These are phyloP conservation scores for Falco punctatus DNA, from an alignment of 2,113 vertebrate species.

Conservation along the genomic window DNA sequence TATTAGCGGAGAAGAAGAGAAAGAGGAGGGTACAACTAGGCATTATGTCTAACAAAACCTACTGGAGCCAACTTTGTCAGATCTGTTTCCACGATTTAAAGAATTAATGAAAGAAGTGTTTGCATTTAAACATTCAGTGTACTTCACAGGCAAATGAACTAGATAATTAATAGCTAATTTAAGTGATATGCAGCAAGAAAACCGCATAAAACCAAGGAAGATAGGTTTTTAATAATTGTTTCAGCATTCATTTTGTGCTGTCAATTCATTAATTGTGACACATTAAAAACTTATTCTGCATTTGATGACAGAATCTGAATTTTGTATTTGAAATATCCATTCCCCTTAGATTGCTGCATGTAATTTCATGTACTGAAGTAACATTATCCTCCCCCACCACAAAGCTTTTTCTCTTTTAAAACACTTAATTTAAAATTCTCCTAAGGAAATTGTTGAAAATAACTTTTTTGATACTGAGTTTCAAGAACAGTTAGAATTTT, in stretches of 20 bases:
- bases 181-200: background rate
- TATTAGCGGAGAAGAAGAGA: background rate
- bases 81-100: background rate
- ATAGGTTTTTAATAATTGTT: background rate
- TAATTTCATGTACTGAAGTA: background rate
- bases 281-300: background rate
- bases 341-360: background rate
- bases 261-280: background rate
- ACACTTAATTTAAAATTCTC: background rate
- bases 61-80: background rate
- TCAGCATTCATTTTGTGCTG: background rate
- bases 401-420: background rate
- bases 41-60: background rate
- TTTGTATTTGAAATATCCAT: background rate
- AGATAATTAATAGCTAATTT: background rate
- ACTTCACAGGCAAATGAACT: background rate
- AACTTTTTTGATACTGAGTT: background rate
- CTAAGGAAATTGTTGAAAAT: background rate
- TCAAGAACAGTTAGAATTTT: conserved; percentile 18
- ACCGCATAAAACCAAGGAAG: background rate
- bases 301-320: background rate
- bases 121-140: background rate
- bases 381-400: background rate
- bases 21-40: background rate
- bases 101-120: background rate